Base-by-base conservation (phyloP, 2,113 vertebrate species). In the Menura novaehollandiae region DNA sequence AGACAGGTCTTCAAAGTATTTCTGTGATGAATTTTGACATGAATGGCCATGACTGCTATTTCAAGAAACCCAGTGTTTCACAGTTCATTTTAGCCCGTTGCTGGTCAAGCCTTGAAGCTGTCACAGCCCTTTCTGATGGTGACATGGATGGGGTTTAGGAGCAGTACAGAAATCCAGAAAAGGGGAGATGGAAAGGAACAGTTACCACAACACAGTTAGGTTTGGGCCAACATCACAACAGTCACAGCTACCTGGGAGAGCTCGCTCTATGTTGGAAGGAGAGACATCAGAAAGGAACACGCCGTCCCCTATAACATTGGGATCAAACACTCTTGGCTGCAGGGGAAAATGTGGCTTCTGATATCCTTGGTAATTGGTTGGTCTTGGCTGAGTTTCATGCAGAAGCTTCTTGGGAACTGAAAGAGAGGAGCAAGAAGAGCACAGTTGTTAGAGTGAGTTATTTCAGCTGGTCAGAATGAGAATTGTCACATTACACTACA, bases 401-500 rank as follows among this genome's bases (percentile, higher is more conserved):
- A 99, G 97, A 84, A 99, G 97, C 95, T 99, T 99, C 98, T 98
- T 99, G 95, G 99, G 98, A 82, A 99, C 99, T 99, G 89, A 89
- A 96, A 96, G 63, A 89, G 51, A 77, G 87, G 32, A 95, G 56
- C 24, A 95, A 80, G 91, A 78, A 84, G 66, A 97, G 32, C 35
- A 52, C 14, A 76, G 77, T 43, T 77, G 47, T 96, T 88, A 91
- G 53, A 68, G 49, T 52, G 66, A 78, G 71, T 79, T 86, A 67
- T 76, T 94, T 84, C 79, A 92, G 44, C 73, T 78, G 83, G 72
- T 66, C 85, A 89, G 74, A 85, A 93, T 0, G 7, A 73, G 73
- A 87, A 86, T 51, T 85, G 91, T 76, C 69, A 56, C 41, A 37
- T 85, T 68, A 80, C 27, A 18, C 82, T 66, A 41, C 0, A 1